Conservation (phyloP, 1,140 invertebrate species). For the Sarcophaga bullata region DNA sequence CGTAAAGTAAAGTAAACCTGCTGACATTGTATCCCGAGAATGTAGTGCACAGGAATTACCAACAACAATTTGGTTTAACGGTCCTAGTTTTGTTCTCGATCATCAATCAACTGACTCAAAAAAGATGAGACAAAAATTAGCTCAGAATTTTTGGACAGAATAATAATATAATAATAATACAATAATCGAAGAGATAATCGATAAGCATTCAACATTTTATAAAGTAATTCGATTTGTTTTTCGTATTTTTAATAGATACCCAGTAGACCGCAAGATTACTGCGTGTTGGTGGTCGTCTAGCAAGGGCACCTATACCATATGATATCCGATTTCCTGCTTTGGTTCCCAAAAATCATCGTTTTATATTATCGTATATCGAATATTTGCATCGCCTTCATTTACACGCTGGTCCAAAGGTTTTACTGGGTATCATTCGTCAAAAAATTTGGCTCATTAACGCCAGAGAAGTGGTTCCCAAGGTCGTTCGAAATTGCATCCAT, state of each 20-base stretch:
- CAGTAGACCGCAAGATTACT: background rate
- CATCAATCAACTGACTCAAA: background rate
- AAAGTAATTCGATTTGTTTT: background rate
- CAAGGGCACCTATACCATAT: conserved; percentile 25
- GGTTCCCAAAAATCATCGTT: conserved; percentile 5
- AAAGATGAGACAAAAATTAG: background rate
- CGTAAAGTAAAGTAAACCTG: conserved; percentile 13
- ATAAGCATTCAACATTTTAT: conserved; percentile 34
- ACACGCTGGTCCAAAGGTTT: conserved; percentile 29
- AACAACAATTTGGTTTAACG: conserved; percentile 35
- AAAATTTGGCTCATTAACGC: conserved; percentile 28
- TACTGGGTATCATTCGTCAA: conserved; percentile 29
- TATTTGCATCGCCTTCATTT: conserved; percentile 31
- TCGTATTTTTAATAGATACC: conserved; percentile 20
- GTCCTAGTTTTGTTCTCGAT: background rate
- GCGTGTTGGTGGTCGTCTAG: conserved; percentile 34
- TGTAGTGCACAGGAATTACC: background rate
- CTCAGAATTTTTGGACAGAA: background rate
- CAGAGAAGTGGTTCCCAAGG: conserved; percentile 22
- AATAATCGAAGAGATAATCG: background rate
- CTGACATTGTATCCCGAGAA: conserved; percentile 29
- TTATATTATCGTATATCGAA: conserved; percentile 10
- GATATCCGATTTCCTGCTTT: conserved; percentile 37
- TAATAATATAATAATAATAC: too few relatives aligned
- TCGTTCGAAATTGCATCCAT: conserved; percentile 10